Conservation (phyloP, 2,797 vertebrate genomes). For the Gymnocypris eckloni region DNA sequence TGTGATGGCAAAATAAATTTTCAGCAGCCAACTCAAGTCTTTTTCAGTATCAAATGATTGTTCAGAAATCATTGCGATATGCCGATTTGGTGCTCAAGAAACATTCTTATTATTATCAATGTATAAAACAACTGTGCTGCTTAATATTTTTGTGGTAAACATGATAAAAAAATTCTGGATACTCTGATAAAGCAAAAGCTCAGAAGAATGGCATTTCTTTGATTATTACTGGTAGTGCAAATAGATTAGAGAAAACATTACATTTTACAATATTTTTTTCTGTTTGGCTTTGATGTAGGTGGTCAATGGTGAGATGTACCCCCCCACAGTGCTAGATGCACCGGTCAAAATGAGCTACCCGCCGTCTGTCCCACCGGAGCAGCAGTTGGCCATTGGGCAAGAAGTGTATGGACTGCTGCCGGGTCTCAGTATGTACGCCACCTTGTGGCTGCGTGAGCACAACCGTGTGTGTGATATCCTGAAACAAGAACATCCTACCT, state of each 20-base stretch:
- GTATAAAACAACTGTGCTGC: neutral
- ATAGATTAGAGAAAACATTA: neutral
- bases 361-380: slow-evolving; percentile 53
- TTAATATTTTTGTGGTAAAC: neutral
- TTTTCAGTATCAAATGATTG: neutral
- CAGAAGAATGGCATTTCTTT: neutral
- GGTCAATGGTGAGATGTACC: slow-evolving; percentile 87
- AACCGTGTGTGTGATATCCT: slow-evolving; percentile 93
- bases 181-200: neutral
- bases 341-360: slow-evolving; percentile 90
- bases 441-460: slow-evolving; percentile 94
- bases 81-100: neutral
- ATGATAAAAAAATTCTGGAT: neutral
- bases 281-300: slow-evolving; percentile 72
- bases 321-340: slow-evolving; percentile 78
- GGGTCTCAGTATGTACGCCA: slow-evolving; percentile 86
- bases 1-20: neutral
- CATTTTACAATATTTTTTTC: neutral
- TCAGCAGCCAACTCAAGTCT: neutral
- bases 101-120: neutral
- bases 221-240: neutral
- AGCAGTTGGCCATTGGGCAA: slow-evolving; percentile 86
- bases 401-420: slow-evolving; percentile 91
- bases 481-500: slow-evolving; percentile 87
- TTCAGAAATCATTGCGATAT: neutral